A percentile compares a stretch with the other conserved stretches of the same genome.
These are phyloP conservation scores for Pollimyrus isidori DNA, from an alignment of 2,113 vertebrate genomes.

Conservation along the genomic window DNA sequence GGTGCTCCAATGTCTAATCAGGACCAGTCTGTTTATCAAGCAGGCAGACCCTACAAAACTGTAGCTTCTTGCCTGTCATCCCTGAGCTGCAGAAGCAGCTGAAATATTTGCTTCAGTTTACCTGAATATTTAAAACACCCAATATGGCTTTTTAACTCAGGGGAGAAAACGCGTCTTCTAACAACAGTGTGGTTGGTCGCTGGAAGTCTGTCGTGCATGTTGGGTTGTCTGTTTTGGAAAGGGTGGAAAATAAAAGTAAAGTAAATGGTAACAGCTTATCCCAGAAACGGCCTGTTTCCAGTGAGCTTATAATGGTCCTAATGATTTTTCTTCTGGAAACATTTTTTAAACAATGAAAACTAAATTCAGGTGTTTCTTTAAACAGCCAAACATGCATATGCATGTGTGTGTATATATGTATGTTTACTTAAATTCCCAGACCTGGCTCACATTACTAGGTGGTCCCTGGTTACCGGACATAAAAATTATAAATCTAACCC, in stretches of 20 bases:
- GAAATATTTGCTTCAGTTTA: neutral
- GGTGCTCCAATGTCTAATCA: neutral
- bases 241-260: neutral
- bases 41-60: neutral
- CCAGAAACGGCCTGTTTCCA: neutral
- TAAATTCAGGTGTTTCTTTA: constrained; percentile 14
- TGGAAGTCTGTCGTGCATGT: neutral
- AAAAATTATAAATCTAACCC: constrained; percentile 88
- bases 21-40: neutral
- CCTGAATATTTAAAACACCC: neutral
- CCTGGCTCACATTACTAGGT: constrained; percentile 78
- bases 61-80: neutral
- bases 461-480: constrained; percentile 85
- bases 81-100: neutral
- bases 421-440: constrained; percentile 74
- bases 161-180: neutral
- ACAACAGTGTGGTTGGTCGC: neutral
- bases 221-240: neutral
- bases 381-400: neutral
- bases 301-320: neutral
- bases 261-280: neutral
- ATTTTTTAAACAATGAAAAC: neutral
- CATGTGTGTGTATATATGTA: neutral
- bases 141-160: neutral
- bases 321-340: constrained; percentile 9